Evolutionary conservation across 2,797 vertebrate species (phyloP).

Genomic region (Steatocranus sp.): DNA sequence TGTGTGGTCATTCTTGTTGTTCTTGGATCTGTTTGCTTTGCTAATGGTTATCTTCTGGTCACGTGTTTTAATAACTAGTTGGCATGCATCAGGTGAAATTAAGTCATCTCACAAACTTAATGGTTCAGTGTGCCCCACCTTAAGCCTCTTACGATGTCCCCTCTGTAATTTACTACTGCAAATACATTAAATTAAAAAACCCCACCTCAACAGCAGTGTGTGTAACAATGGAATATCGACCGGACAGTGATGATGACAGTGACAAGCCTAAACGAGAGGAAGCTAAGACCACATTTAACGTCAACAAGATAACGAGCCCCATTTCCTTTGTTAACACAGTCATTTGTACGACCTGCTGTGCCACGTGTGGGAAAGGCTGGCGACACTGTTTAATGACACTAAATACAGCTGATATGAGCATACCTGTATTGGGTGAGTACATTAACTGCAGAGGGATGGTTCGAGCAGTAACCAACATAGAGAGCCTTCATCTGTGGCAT

Average conservation of each 20-base stretch:
- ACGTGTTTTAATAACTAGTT: background rate
- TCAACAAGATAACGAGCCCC: background rate
- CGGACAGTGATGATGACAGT: background rate
- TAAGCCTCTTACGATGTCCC: background rate
- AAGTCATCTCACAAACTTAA: background rate
- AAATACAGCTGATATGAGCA: background rate
- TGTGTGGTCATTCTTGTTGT: background rate
- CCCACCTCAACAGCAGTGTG: background rate
- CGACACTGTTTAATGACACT: background rate
- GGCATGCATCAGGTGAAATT: background rate
- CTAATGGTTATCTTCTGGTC: too few relatives aligned
- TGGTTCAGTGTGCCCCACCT: background rate
- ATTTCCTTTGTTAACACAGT: background rate
- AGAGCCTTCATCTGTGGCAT: slow-evolving; percentile 93
- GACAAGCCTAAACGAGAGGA: background rate
- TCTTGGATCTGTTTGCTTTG: background rate
- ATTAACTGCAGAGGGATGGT: slow-evolving; percentile 93
- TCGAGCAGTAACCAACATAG: slow-evolving; percentile 92
- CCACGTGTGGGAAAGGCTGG: background rate
- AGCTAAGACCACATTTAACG: background rate
- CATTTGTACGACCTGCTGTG: background rate
- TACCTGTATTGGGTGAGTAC: slow-evolving; percentile 95
- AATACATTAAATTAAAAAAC: accelerated
- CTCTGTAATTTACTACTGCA: background rate
- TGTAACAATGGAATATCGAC: background rate